These are phyloP conservation scores for Hirtodrosophila cameraria DNA, from an alignment of 2,888 invertebrate genomes.

Conservation along the genomic window DNA sequence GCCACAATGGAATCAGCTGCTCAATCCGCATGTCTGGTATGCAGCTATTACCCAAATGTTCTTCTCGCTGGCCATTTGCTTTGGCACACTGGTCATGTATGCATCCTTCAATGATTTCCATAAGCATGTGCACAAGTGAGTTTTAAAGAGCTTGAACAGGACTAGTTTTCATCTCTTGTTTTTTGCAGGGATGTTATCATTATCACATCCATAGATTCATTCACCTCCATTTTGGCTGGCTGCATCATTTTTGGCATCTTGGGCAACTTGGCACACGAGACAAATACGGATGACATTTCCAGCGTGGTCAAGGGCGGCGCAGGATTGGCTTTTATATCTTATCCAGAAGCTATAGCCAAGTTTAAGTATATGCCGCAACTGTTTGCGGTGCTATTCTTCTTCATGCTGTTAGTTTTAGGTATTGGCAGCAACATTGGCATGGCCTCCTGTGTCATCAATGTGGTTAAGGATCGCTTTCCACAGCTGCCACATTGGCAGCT, in stretches of 20 bases:
- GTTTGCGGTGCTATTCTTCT: slow-evolving; percentile 86
- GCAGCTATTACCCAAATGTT: slow-evolving; percentile 88
- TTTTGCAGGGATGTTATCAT: slow-evolving; percentile 90
- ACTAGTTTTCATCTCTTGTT: not conserved
- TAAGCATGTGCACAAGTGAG: slow-evolving; percentile 86
- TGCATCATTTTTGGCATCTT: slow-evolving; percentile 93
- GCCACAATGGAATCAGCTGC: slow-evolving; percentile 86
- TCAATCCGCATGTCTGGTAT: slow-evolving; percentile 86
- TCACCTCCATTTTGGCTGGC: slow-evolving; percentile 92
- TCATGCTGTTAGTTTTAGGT: slow-evolving; percentile 86
- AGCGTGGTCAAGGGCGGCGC: slow-evolving; percentile 90
- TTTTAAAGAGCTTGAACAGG: too few species aligned
- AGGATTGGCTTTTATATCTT: slow-evolving; percentile 92
- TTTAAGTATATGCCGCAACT: slow-evolving; percentile 85
- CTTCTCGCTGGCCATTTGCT: slow-evolving; percentile 87
- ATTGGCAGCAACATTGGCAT: slow-evolving; percentile 85
- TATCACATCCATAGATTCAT: slow-evolving; percentile 91
- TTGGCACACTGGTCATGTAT: slow-evolving; percentile 87
- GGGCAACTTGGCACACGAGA: slow-evolving; percentile 90
- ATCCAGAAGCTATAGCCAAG: slow-evolving; percentile 86
- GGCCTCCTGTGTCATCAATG: slow-evolving; percentile 84
- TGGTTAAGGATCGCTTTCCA: slow-evolving; percentile 84
- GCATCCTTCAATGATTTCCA: slow-evolving; percentile 87
- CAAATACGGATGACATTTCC: slow-evolving; percentile 86
- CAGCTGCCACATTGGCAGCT: slow-evolving; percentile 85